phyloP scores from a whole-genome alignment of 2,888 invertebrate genomes.

The Apoda limacodes region DNA sequence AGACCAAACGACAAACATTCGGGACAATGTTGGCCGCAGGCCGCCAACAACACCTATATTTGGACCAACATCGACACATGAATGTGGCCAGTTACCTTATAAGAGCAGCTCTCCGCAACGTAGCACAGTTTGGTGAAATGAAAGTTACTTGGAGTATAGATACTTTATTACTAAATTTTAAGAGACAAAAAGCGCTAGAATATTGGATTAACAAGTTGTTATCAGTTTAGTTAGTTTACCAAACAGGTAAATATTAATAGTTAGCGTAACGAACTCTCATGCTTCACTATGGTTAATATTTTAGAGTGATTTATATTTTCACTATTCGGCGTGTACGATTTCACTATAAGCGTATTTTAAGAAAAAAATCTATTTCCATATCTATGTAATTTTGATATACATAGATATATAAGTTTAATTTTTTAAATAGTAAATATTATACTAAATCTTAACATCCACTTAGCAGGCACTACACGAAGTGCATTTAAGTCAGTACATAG shows the following conservation, averaged over 20 bases:
- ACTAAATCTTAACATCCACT: slow-evolving; percentile 45
- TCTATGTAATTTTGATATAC: slow-evolving; percentile 45
- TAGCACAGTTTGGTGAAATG: slow-evolving; percentile 59
- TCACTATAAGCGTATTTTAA: slow-evolving; percentile 50
- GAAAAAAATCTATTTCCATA: slow-evolving; percentile 32
- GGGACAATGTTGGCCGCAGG: slow-evolving; percentile 20
- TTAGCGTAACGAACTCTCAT: slow-evolving; percentile 37
- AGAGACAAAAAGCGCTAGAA: slow-evolving; percentile 56
- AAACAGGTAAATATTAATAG: slow-evolving; percentile 22
- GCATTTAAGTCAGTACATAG: slow-evolving; percentile 40
- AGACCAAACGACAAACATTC: slow-evolving; percentile 50
- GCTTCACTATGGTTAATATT: slow-evolving; percentile 33
- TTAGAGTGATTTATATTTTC: slow-evolving; percentile 26
- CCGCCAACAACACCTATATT: slow-evolving; percentile 22
- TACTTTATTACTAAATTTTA: slow-evolving; percentile 65
- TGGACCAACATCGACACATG: slow-evolving; percentile 47
- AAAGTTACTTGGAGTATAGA: slow-evolving; percentile 67
- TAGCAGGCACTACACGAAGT: slow-evolving; percentile 64
- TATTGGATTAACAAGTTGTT: slow-evolving; percentile 8
- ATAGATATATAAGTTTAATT: slow-evolving; percentile 45
- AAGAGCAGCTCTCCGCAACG: slow-evolving; percentile 53
- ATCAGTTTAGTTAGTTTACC: neutral
- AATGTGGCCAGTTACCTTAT: slow-evolving; percentile 54
- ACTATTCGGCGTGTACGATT: slow-evolving; percentile 44
- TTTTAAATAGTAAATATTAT: slow-evolving; percentile 28